Evolutionary conservation across 2,113 vertebrate genomes (phyloP), one percentile per base, ranked within the genome.

Genomic region (Crotophaga sulcirostris): DNA sequence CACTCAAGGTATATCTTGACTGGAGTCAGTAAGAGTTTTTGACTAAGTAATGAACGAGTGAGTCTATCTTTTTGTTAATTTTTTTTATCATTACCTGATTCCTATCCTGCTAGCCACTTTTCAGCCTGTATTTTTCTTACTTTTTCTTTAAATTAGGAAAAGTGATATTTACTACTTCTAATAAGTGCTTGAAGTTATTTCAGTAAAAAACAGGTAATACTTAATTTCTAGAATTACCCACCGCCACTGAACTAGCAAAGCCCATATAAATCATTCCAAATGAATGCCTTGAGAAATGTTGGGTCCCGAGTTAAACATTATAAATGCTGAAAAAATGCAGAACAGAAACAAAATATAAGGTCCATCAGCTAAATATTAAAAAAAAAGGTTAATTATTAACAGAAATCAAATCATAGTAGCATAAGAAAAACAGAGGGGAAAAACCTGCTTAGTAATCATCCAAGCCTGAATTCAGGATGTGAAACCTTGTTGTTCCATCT

Each of bases 221-320:
- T 86, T 95, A 94, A 93, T 93, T 77, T 92, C 83, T 91, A 34
- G 85, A 84, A 88, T 92, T 90, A 80, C 81, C 63, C 79, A 90
- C 79, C 47, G 68, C 58, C 60, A 70, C 85, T 90, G 87, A 86
- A 81, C 69, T 70, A 92, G 56, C 60, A 94, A 83, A 96, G 56
- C 72, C 72, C 45, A 21, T 80, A 76, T 93, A 95, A 96, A 96
- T 96, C 79, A 86, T 93, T 93, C 78, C 24, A 84, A 94, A 93
- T 90, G 76, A 82, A 85, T 63, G 82, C 49, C 85, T 93, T 92
- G 92, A 96, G 93, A 86, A 84, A 93, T 38, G 47, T 47, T 74
- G 34, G 40, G 49, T 88, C 95, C 63, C 82, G 93, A 25, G 93
- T 88, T 91, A 90, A 94, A 33, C 56, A 42, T 87, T 93, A 85